Evolutionary conservation across 2,797 vertebrate species (phyloP).

Genomic region (Trachurus trachurus): DNA sequence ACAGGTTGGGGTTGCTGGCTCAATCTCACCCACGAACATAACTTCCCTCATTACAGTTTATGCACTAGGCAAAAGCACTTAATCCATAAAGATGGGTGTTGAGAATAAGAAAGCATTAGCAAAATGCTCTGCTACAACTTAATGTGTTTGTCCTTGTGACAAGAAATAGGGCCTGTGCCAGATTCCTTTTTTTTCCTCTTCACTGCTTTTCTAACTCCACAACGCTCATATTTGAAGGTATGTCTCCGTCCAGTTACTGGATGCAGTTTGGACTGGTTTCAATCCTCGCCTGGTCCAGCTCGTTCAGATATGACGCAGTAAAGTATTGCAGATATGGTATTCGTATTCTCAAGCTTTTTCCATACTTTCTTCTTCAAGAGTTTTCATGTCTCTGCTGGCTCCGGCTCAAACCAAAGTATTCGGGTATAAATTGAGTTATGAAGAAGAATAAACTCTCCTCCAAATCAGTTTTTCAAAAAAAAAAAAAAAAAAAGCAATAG

Average conservation of each 20-base stretch:
- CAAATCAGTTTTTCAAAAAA: constrained; percentile 46
- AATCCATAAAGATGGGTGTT: constrained; percentile 37
- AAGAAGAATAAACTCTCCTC: constrained; percentile 64
- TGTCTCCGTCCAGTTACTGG: constrained; percentile 32
- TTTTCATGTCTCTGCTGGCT: constrained; percentile 38
- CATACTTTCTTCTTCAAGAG: constrained; percentile 57
- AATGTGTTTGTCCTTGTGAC: constrained; percentile 50
- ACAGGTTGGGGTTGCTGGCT: constrained; percentile 24
- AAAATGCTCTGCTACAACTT: constrained; percentile 38
- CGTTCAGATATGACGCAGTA: constrained; percentile 22
- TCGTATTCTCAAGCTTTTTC: constrained; percentile 72
- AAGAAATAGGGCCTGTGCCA: constrained; percentile 34
- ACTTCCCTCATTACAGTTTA: constrained; percentile 33
- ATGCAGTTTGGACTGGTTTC: constrained; percentile 34
- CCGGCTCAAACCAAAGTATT: constrained; percentile 40
- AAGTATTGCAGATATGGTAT: constrained; percentile 65
- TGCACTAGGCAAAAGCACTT: constrained; percentile 37
- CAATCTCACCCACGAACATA: constrained; percentile 30
- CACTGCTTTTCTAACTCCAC: constrained; percentile 16
- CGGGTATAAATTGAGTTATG: constrained; percentile 58
- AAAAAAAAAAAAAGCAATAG: constrained; percentile 9
- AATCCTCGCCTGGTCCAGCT: constrained; percentile 31
- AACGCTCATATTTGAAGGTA: constrained; percentile 16
- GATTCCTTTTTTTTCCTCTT: constrained; percentile 26
- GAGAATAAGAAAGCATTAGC: constrained; percentile 43